phyloP scores from a whole-genome alignment of 2,888 invertebrate species.

The Aleiodes alternator region DNA sequence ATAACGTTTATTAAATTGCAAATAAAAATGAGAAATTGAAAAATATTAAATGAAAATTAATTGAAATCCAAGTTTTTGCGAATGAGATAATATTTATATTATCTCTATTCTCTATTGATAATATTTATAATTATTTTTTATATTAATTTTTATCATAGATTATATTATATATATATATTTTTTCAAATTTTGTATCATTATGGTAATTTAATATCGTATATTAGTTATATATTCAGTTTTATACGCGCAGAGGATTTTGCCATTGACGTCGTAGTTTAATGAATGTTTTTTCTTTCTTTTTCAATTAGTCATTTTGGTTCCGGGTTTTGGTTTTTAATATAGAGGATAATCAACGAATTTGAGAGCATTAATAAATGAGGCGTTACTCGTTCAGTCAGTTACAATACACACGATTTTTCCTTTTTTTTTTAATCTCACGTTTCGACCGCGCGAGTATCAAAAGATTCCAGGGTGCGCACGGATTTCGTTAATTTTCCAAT shows the following conservation, averaged over 20 bases:
- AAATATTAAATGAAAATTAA: too few relatives aligned
- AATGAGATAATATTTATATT: too few relatives aligned
- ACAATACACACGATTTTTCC: constrained; percentile 17
- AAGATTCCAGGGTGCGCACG: constrained; percentile 21
- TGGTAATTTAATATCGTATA: constrained; percentile 4
- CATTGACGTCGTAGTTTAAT: constrained; percentile 20
- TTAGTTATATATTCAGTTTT: too few relatives aligned
- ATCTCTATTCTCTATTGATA: too few relatives aligned
- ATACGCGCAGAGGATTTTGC: too few relatives aligned
- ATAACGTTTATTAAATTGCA: too few relatives aligned
- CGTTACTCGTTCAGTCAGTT: constrained; percentile 3
- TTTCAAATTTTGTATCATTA: constrained; percentile 6
- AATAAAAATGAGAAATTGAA: too few relatives aligned
- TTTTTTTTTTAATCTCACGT: background rate
- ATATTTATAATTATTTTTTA: too few relatives aligned
- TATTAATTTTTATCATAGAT: too few relatives aligned
- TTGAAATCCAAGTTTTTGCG: too few relatives aligned
- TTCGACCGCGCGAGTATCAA: constrained; percentile 20
- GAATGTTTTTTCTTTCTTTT: constrained; percentile 15
- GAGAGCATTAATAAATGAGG: background rate
- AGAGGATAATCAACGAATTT: background rate
- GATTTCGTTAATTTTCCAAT: background rate
- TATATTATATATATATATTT: too few relatives aligned
- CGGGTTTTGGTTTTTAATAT: background rate
- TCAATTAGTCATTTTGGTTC: background rate